Evolutionary conservation across 2,888 invertebrate genomes (phyloP).

Genomic region (Clepsis dumicolana): DNA sequence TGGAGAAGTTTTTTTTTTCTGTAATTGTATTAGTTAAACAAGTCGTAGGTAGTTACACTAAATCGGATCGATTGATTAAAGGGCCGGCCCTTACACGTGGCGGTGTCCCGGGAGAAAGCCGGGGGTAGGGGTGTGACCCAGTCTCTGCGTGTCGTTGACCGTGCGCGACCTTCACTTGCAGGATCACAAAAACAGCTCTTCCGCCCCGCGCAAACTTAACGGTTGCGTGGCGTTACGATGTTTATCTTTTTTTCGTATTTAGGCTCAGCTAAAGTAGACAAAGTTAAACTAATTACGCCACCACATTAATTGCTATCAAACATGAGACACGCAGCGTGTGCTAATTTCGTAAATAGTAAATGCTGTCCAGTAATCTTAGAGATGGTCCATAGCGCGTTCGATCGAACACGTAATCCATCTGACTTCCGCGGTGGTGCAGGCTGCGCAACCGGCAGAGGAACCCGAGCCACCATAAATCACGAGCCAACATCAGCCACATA

Average conservation of each 20-base stretch:
- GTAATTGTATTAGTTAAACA: constrained; percentile 19
- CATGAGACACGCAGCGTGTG: not conserved
- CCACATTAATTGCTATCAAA: not conserved
- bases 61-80: constrained; percentile 24
- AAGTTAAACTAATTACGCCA: not conserved
- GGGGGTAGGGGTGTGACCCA: constrained; percentile 75
- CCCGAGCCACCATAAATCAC: constrained; percentile 26
- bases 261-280: not conserved
- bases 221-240: constrained; percentile 6
- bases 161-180: constrained; percentile 77
- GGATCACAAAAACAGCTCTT: constrained; percentile 59
- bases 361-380: not conserved
- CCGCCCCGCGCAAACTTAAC: constrained; percentile 7
- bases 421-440: constrained; percentile 30
- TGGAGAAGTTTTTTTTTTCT: not conserved
- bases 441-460: constrained; percentile 8
- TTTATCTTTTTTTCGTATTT: constrained; percentile 8
- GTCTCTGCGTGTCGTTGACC: constrained; percentile 79
- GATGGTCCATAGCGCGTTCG: not conserved
- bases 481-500: constrained; percentile 47
- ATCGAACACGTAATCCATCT: constrained; percentile 22
- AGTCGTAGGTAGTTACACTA: constrained; percentile 3
- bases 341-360: not conserved
- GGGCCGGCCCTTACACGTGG: constrained; percentile 46
- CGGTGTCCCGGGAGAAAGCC: constrained; percentile 43